Conservation (phyloP, 2,113 vertebrate species). For the Stegostoma tigrinum region DNA sequence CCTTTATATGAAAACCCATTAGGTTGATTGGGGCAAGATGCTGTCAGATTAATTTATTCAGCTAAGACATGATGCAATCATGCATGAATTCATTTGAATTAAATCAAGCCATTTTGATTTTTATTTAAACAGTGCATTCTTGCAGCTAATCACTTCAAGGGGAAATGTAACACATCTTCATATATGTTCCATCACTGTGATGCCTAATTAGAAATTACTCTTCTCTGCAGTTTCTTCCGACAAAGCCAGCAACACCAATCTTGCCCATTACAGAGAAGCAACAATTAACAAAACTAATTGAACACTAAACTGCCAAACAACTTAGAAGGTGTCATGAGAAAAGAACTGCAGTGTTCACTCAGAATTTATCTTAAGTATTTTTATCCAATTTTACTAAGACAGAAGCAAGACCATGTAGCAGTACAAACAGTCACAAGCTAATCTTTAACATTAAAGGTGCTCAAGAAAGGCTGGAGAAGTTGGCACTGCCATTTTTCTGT, state of each 20-base stretch:
- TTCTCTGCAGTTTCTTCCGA: not conserved
- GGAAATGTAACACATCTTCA: not conserved
- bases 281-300: not conserved
- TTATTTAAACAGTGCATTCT: not conserved
- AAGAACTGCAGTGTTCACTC: not conserved
- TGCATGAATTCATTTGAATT: not conserved
- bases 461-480: not conserved
- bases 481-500: no score
- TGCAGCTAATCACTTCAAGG: not conserved
- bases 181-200: not conserved
- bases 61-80: not conserved
- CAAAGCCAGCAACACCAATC: not conserved
- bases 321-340: no score
- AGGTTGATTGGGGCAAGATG: not conserved
- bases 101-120: not conserved
- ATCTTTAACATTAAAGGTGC: not conserved
- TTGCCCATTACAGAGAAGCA: not conserved
- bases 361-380: not conserved
- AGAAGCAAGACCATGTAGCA: not conserved
- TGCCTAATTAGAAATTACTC: constrained; percentile 12
- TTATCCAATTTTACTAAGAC: not conserved
- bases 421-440: not conserved
- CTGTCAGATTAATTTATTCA: not conserved
- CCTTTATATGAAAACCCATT: not conserved
- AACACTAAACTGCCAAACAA: not conserved